Evolutionary conservation across 92 coral and sea anemone genomes (phyloP).

Genomic region (Zoanthus sociatus): DNA sequence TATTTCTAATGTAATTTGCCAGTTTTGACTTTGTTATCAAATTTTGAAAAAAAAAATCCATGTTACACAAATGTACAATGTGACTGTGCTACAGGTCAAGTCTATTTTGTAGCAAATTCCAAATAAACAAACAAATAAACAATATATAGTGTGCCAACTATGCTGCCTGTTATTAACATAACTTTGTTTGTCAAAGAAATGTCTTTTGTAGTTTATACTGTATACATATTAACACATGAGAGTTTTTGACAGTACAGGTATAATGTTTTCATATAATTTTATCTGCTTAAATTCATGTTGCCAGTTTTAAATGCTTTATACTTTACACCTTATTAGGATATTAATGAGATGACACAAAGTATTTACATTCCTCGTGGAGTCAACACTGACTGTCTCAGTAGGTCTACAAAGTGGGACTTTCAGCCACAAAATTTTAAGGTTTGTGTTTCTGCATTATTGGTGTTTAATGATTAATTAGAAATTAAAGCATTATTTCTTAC

Average conservation of each 20-base stretch:
- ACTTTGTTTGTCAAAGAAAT: no score
- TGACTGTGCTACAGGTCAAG: no score
- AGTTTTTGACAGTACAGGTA: no score
- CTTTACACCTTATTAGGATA: conserved; percentile 68
- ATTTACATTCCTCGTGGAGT: conserved; percentile 99
- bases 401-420: conserved; percentile 85
- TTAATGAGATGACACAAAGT: conserved; percentile 94
- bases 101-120: no score
- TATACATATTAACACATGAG: not conserved
- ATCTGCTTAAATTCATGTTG: not conserved
- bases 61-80: no score
- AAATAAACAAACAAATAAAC: no score
- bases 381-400: conserved; percentile 92
- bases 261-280: not conserved
- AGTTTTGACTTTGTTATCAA: no score
- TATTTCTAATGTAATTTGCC: no score
- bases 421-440: conserved; percentile 92
- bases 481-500: not conserved
- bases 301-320: not conserved
- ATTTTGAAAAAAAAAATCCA: no score
- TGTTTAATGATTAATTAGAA: not conserved
- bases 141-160: no score
- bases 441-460: not conserved
- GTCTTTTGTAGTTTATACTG: not conserved
- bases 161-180: no score